Evolutionary conservation across 2,888 invertebrate species (phyloP).

Genomic region (Patella ulyssiponensis): DNA sequence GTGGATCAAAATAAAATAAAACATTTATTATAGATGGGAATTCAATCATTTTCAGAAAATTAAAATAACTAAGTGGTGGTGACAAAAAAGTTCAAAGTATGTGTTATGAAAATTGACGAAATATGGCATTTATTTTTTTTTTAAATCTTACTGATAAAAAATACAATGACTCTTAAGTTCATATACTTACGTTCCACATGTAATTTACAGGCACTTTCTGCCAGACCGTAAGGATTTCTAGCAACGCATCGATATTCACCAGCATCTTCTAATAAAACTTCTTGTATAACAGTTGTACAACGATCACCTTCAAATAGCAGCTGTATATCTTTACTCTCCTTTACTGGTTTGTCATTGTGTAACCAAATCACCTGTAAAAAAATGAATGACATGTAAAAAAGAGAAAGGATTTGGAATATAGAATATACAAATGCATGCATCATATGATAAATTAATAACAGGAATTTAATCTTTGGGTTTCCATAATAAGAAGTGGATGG

Average conservation of each 20-base stretch:
- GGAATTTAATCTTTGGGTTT: no score
- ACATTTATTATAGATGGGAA: not conserved
- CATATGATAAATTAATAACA: no score
- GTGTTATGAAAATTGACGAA: not conserved
- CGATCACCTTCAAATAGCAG: constrained; percentile 86
- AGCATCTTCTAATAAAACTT: constrained; percentile 82
- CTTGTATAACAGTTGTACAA: constrained; percentile 72
- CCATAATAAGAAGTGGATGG: no score
- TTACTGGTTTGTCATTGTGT: constrained; percentile 85
- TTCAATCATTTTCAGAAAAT: no score
- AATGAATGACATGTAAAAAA: not conserved
- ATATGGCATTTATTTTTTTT: not conserved
- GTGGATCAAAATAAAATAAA: constrained; percentile 34
- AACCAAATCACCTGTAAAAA: constrained; percentile 80
- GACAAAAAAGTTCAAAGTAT: no score
- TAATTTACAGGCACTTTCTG: constrained; percentile 86
- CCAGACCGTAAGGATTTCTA: constrained; percentile 92
- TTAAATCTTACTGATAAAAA: no score
- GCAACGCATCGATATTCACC: constrained; percentile 87
- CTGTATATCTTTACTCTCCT: constrained; percentile 87
- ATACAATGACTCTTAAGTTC: not conserved
- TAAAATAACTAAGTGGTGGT: no score
- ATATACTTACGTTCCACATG: constrained; percentile 76
- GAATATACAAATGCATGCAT: no score
- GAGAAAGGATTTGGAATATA: no score